Evolutionary conservation across 2,888 invertebrate genomes (phyloP).

Genomic region (Anticlea derivata): DNA sequence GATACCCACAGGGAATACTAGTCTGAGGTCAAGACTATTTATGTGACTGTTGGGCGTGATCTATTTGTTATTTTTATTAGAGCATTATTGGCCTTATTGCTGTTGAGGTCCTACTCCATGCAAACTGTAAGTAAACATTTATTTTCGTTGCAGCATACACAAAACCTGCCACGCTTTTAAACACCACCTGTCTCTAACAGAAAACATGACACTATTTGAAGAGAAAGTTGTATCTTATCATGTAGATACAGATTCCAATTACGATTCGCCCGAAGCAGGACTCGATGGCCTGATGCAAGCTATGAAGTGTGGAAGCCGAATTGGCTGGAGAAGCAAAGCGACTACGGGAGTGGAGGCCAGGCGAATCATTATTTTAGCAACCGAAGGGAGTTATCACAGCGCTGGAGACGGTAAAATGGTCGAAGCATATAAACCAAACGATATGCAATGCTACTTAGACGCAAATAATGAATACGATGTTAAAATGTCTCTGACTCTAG

Average conservation of each 20-base stretch:
- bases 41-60: too few species aligned
- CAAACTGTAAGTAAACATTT: neutral
- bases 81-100: too few species aligned
- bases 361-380: slow-evolving; percentile 89
- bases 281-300: slow-evolving; percentile 95
- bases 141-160: slow-evolving; percentile 7
- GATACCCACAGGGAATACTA: too few species aligned
- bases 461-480: slow-evolving; percentile 75
- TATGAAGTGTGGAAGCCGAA: slow-evolving; percentile 86
- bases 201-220: slow-evolving; percentile 73
- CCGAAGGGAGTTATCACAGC: slow-evolving; percentile 91
- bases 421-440: slow-evolving; percentile 87
- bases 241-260: slow-evolving; percentile 69
- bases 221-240: slow-evolving; percentile 19
- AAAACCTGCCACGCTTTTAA: slow-evolving; percentile 74
- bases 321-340: slow-evolving; percentile 87
- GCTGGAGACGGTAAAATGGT: slow-evolving; percentile 92
- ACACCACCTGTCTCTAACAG: slow-evolving; percentile 88
- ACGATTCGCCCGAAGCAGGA: slow-evolving; percentile 92
- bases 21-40: too few species aligned
- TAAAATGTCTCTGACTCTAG: slow-evolving; percentile 71
- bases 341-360: slow-evolving; percentile 74
- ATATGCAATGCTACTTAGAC: slow-evolving; percentile 86
- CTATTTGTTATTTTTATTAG: too few species aligned
- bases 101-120: too few species aligned